Conservation (phyloP, 2,113 vertebrate genomes). For the Aspidoscelis tigris region DNA sequence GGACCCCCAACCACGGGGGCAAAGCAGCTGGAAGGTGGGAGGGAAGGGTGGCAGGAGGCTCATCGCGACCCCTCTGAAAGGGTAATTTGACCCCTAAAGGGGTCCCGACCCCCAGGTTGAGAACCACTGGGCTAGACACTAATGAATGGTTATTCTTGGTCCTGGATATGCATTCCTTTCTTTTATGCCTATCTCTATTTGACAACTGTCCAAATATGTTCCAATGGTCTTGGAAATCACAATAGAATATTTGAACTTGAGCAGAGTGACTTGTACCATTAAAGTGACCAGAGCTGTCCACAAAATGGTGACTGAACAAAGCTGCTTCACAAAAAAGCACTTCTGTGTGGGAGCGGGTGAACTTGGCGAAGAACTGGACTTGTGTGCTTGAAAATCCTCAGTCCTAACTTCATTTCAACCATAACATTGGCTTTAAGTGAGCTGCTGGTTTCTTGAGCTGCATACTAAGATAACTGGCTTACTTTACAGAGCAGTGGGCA, state of each 20-base stretch:
- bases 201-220: neutral
- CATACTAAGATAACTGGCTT: neutral
- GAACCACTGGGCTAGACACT: no score
- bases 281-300: neutral
- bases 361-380: neutral
- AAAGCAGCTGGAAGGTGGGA: no score
- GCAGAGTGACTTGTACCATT: neutral
- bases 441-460: neutral
- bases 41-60: no score
- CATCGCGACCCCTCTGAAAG: no score
- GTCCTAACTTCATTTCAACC: neutral
- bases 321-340: neutral
- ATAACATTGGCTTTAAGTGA: constrained; percentile 16
- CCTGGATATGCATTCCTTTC: neutral
- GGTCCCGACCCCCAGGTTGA: no score
- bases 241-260: neutral
- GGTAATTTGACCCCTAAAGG: no score
- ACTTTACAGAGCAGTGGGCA: neutral
- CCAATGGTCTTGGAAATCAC: neutral
- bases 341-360: neutral
- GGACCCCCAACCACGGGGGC: no score
- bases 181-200: neutral
- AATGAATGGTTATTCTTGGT: neutral
- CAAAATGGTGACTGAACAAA: neutral
- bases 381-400: neutral